Conservation (phyloP, 2,888 invertebrate genomes). For the Phrixothrix hirtus region DNA sequence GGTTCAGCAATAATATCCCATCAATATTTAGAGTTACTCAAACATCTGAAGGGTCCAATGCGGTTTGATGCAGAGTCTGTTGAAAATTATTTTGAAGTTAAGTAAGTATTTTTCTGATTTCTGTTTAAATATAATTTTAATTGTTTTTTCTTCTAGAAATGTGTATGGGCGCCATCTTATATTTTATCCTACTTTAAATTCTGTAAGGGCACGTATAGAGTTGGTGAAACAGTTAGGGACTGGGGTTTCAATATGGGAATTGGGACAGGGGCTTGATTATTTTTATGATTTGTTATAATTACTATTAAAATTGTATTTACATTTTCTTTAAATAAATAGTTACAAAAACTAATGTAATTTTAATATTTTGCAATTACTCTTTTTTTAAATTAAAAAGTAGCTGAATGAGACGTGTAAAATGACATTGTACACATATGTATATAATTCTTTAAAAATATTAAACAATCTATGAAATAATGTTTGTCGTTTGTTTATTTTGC, state of each 20-base stretch:
- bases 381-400: too few species aligned
- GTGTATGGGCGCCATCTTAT: constrained; percentile 73
- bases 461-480: too few species aligned
- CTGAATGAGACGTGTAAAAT: too few species aligned
- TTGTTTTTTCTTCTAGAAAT: constrained; percentile 59
- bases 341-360: too few species aligned
- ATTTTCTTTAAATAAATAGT: background rate
- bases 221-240: constrained; percentile 78
- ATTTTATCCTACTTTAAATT: constrained; percentile 88
- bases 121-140: background rate
- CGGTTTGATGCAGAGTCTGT: constrained; percentile 75
- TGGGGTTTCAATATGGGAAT: constrained; percentile 91
- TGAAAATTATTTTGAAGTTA: constrained; percentile 85
- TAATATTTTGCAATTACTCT: too few species aligned
- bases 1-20: constrained; percentile 81
- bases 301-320: background rate
- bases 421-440: too few species aligned
- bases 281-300: constrained; percentile 85
- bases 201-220: constrained; percentile 78
- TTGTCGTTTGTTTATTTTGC: too few species aligned
- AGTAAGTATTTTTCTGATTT: constrained; percentile 63
- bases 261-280: constrained; percentile 94
- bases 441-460: too few species aligned
- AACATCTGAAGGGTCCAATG: constrained; percentile 74
- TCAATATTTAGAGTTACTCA: constrained; percentile 76